phyloP scores from a whole-genome alignment of 1,140 invertebrate genomes.

The Diorhabda carinulata region DNA sequence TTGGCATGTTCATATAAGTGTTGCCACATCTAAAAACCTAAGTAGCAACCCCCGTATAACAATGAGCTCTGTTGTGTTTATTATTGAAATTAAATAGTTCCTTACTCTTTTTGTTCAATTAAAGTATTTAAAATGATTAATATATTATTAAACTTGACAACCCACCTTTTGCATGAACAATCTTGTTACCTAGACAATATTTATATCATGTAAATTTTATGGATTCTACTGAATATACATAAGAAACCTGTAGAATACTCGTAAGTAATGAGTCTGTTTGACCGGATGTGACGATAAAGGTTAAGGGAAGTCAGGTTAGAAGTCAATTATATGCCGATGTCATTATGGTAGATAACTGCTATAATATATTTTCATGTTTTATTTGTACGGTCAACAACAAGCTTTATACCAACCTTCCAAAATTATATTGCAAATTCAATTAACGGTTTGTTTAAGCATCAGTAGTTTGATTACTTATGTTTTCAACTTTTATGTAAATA shows the following conservation, averaged over 20 bases:
- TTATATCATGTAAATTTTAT: constrained; percentile 13
- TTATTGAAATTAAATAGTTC: no score
- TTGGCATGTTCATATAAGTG: no score
- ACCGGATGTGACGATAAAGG: constrained; percentile 35
- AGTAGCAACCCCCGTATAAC: no score
- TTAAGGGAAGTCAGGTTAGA: constrained; percentile 34
- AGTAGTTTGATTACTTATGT: no score
- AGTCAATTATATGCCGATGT: constrained; percentile 35
- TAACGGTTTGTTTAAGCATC: no score
- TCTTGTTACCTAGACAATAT: constrained; percentile 1
- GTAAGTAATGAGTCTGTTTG: constrained; percentile 31
- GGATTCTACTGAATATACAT: constrained; percentile 30
- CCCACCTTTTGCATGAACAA: background rate
- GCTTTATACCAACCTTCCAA: background rate
- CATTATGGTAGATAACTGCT: constrained; percentile 26
- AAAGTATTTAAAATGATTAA: background rate
- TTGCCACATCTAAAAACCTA: no score
- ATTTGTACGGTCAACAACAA: background rate
- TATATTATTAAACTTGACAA: background rate
- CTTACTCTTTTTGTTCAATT: no score
- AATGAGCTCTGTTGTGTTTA: no score
- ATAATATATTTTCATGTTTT: constrained; percentile 5
- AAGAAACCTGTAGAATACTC: constrained; percentile 24
- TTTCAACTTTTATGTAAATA: no score
- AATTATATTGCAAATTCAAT: background rate